Conservation (phyloP, 2,888 invertebrate species). For the Sicus ferrugineus region DNA sequence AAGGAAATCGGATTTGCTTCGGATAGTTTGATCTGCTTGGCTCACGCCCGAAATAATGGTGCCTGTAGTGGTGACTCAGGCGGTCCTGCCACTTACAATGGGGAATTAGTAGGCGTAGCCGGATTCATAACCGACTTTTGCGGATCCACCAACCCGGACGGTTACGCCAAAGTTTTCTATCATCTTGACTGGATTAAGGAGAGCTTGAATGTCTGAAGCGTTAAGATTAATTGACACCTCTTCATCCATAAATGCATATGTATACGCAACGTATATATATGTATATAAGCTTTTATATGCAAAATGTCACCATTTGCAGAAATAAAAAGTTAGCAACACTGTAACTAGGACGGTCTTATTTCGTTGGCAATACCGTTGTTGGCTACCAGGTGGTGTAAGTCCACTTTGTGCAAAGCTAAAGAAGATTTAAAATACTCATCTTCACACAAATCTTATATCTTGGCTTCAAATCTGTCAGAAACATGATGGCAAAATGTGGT, state of each 20-base stretch:
- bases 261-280: not conserved
- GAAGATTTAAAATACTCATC: not conserved
- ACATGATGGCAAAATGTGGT: no score
- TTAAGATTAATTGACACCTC: not conserved
- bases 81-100: not conserved
- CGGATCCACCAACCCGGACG: not conserved
- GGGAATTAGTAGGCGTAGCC: not conserved
- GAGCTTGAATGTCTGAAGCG: not conserved
- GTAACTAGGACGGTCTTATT: no score
- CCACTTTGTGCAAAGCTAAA: not conserved
- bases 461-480: no score
- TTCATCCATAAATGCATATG: not conserved
- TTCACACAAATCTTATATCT: not conserved
- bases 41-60: constrained; percentile 35
- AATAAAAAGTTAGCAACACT: not conserved
- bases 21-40: constrained; percentile 48
- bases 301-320: not conserved
- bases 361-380: not conserved
- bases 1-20: constrained; percentile 38
- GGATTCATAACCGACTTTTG: not conserved
- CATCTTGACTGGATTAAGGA: not conserved
- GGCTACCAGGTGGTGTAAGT: no score
- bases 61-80: not conserved
- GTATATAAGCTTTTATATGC: not conserved
- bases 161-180: not conserved